phyloP scores from a whole-genome alignment of 53 echinoderm and acorn worm genomes.

The Holothuria scabra region DNA sequence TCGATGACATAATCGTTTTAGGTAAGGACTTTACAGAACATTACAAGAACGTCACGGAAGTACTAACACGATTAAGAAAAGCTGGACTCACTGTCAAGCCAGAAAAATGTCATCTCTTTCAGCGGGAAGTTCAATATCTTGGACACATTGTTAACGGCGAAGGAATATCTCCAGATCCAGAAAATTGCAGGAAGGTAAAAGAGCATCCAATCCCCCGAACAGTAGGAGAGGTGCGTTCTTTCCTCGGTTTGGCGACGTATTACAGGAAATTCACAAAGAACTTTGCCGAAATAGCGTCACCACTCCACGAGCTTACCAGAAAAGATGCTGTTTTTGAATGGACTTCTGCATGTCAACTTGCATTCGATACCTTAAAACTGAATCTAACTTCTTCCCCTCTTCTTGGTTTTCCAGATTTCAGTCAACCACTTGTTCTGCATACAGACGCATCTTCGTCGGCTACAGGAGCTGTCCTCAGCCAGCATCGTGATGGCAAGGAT shows the following conservation, averaged over 20 bases:
- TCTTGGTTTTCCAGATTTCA: conserved; percentile 62
- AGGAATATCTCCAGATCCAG: conserved; percentile 65
- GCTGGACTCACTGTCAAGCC: conserved; percentile 37
- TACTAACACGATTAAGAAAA: conserved; percentile 19
- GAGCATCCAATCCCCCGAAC: conserved; percentile 42
- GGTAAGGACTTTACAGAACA: conserved; percentile 61
- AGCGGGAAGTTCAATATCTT: conserved; percentile 43
- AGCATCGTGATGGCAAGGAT: too few species aligned
- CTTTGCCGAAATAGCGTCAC: conserved; percentile 58
- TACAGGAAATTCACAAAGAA: conserved; percentile 64
- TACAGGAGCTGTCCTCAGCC: too few species aligned
- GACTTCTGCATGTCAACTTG: conserved; percentile 62
- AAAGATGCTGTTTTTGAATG: conserved; percentile 59
- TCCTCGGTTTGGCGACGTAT: conserved; percentile 65
- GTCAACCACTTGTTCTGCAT: conserved; percentile 29
- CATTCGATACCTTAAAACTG: conserved; percentile 55
- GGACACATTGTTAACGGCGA: conserved; percentile 34
- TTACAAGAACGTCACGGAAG: conserved; percentile 56
- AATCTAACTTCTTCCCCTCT: conserved; percentile 31
- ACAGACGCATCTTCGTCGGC: too few species aligned
- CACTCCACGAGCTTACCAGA: conserved; percentile 57
- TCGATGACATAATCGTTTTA: conserved; percentile 64
- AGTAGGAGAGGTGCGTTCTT: conserved; percentile 52
- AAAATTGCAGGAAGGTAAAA: conserved; percentile 45
- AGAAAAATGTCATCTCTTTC: conserved; percentile 39